Base-by-base conservation (phyloP, 2,888 invertebrate genomes). In the Crepidodera aurea region DNA sequence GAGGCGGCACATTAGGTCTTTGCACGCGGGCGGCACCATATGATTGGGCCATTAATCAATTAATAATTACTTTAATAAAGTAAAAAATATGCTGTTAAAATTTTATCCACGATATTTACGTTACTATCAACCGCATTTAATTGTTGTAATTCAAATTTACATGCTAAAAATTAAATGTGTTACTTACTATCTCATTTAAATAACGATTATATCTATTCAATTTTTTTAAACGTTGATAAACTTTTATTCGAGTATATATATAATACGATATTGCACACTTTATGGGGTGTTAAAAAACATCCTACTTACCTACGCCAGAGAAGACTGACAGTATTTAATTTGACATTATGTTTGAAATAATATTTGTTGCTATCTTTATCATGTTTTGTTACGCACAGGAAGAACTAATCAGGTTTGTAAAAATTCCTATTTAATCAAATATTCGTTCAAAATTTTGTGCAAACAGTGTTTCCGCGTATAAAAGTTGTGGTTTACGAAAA, bases 101-200 rank as follows among this genome's bases (percentile, higher is more conserved):
- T 19, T 19, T 22, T 46, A 48, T 29, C 15, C 13, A 5, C 16
- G 25, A 27, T 1, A 15, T n/a, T n/a, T n/a, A n/a, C n/a, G n/a
- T n/a, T n/a, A n/a, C n/a, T n/a, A n/a, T n/a, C n/a, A n/a, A n/a
- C 27, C 16, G 16, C 22, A 18, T 60, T 55, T 60, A 54, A 60
- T 60, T 60, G 46, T 48, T 18, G 13, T 46, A 39, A 60, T 60
- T 60, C 54, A 54, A 48, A 60, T 60, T 54, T 60, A 27, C 60
- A 18, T 48, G 27, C 13, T 19, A 15, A 15, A 8, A 10, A 18
- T n/a, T 50, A 25, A 32, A 15, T 16, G 16, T 19, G 32, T 29
- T 10, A 32, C n/a, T 34, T 34, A 37, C n/a, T 32, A 12, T 51
- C 13, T 51, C 16, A 51, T 51, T 51, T 51, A 22, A 51, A 51